Base-by-base conservation (phyloP, 2,888 invertebrate genomes). In the Caradrina clavipalpis region DNA sequence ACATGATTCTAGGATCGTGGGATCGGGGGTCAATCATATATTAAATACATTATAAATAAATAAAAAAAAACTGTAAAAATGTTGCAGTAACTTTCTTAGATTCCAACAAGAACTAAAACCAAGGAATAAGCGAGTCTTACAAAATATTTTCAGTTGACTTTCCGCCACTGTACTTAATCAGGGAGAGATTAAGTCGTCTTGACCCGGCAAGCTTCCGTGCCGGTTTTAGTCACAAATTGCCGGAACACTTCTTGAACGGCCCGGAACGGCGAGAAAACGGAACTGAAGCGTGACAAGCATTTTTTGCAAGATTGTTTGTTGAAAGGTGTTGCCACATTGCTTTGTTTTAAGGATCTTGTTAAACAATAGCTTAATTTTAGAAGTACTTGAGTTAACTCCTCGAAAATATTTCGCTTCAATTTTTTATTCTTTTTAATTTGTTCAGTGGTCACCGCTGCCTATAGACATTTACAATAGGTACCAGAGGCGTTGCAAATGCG, bases 131-230 rank as follows among this genome's bases (percentile, higher is more conserved):
- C 22, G 47, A 67, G 53, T 75, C 55, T 68, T 59, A 55, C 50
- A 11, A 59, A 76, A 81, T 61, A 69, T 70, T 81, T 73, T 76
- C 72, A 73, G 60, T 69, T 53, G 65, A 70, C 78, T 81, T 82
- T 75, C 60, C 66, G 53, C 39, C 61, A 31, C 69, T 69, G 69
- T 73, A 71, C 73, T 84, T 84, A 83, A 82, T 81, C 76, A 80
- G 53, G 60, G 63, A 22, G 65, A 75, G 76, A 83, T 85, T 78
- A 79, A 67, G 76, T 70, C 66, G 69, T 76, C 74, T 80, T 81
- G 62, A 65, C 64, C 80, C 61, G 66, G 58, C 31, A 19, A 86
- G 42, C 65, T n/a, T 26, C 83, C 80, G 83, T 53, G 65, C 64
- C 55, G 50, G 62, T 62, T 77, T 56, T 65, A 76, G 53, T 77